Percentiles rank a stretch among this genome's conserved stretches.
Conservation (phyloP, 2,797 vertebrate genomes). For the Xenentodon cancila region DNA sequence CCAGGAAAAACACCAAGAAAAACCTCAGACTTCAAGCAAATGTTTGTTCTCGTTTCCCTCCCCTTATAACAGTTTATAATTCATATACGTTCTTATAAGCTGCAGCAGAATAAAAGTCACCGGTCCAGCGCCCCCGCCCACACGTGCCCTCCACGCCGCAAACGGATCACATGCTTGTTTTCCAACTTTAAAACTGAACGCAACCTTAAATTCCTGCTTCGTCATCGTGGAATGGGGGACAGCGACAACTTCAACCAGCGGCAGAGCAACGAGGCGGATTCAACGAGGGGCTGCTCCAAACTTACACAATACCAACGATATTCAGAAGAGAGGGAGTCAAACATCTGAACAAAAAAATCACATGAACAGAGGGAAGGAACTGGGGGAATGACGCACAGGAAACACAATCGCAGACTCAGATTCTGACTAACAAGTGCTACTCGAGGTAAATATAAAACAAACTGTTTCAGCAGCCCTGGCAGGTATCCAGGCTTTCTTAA, state of each 20-base stretch:
- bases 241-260: background rate
- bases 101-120: background rate
- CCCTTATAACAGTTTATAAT: too few relatives aligned
- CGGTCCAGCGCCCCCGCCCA: slow-evolving; percentile 1
- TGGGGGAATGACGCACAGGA: background rate
- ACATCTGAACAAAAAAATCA: background rate
- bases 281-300: background rate
- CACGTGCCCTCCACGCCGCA: slow-evolving; percentile 10
- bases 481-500: slow-evolving; percentile 51
- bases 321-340: slow-evolving; percentile 3
- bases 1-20: too few relatives aligned
- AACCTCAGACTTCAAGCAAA: too few relatives aligned
- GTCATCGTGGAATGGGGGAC: background rate
- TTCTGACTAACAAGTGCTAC: slow-evolving; percentile 32
- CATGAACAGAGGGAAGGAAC: background rate
- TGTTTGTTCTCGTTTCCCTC: too few relatives aligned
- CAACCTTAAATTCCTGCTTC: slow-evolving; percentile 6
- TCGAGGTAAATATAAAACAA: slow-evolving; percentile 47
- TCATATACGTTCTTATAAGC: background rate
- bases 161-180: slow-evolving; percentile 30
- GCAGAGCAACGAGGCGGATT: background rate
- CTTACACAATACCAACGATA: slow-evolving; percentile 11
- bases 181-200: slow-evolving; percentile 12
- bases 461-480: slow-evolving; percentile 32
- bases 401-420: slow-evolving; percentile 24